Conservation (phyloP, 2,888 invertebrate genomes). For the Ochropacha duplaris region DNA sequence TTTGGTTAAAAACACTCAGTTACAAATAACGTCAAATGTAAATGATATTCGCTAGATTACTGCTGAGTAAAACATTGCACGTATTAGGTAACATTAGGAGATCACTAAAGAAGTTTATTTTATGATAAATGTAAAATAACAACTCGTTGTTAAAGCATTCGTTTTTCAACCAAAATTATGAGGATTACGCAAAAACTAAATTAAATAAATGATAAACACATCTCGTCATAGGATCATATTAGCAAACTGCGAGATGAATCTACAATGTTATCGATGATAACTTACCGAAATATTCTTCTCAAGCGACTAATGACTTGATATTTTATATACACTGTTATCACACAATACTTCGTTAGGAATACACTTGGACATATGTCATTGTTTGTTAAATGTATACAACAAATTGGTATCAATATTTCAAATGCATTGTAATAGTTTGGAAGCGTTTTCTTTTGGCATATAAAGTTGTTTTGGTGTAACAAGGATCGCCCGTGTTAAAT, state of each 20-base stretch:
- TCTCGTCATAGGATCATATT: neutral
- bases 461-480: neutral
- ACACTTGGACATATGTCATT: conserved; percentile 28
- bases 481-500: too few species aligned
- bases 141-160: too few species aligned
- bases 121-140: conserved; percentile 3
- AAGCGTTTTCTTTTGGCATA: neutral
- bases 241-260: neutral
- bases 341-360: conserved; percentile 35
- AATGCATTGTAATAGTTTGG: neutral
- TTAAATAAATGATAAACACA: neutral
- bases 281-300: conserved; percentile 81
- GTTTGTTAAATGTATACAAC: conserved; percentile 20
- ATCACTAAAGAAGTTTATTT: neutral
- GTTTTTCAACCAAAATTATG: too few species aligned
- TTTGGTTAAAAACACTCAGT: too few species aligned
- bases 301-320: conserved; percentile 81
- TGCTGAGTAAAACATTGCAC: too few species aligned
- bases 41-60: too few species aligned
- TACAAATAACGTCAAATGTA: too few species aligned
- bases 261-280: conserved; percentile 22
- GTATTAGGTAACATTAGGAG: too few species aligned
- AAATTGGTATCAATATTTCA: neutral
- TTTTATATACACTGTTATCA: conserved; percentile 66
- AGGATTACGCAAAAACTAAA: too few species aligned